phyloP scores from a whole-genome alignment of 2,888 invertebrate genomes.

The Caenorhabditis drosophilae region DNA sequence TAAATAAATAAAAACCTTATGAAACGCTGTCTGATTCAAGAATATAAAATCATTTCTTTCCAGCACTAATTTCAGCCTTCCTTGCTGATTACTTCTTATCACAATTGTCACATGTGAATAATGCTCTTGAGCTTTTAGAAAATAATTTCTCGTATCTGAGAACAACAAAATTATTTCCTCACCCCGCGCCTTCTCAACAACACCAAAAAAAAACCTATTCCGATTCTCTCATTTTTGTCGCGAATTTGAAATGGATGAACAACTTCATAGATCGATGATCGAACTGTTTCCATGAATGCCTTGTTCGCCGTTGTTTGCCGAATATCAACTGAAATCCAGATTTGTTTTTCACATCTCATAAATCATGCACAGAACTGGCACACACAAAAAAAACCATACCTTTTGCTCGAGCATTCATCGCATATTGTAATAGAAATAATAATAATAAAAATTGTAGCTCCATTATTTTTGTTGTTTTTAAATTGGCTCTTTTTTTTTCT shows the following conservation, averaged over 20 bases:
- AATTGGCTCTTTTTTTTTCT: neutral
- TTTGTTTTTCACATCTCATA: neutral
- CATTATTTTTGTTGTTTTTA: neutral
- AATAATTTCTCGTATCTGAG: slow-evolving; percentile 70
- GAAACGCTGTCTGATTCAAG: slow-evolving; percentile 60
- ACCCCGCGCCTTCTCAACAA: neutral
- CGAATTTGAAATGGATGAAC: slow-evolving; percentile 71
- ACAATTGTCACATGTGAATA: slow-evolving; percentile 64
- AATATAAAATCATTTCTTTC: slow-evolving; percentile 63
- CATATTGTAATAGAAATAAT: neutral
- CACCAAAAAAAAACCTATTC: slow-evolving; percentile 58
- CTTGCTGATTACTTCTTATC: slow-evolving; percentile 51
- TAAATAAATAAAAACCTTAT: slow-evolving; percentile 47
- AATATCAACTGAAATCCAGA: slow-evolving; percentile 47
- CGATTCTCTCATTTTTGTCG: slow-evolving; percentile 68
- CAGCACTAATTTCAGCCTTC: slow-evolving; percentile 61
- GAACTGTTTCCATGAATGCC: slow-evolving; percentile 68
- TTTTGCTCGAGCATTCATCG: neutral
- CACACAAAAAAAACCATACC: slow-evolving; percentile 1
- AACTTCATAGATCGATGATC: slow-evolving; percentile 69
- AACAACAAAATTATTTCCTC: neutral
- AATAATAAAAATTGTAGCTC: neutral
- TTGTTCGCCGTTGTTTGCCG: slow-evolving; percentile 67
- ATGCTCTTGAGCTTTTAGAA: slow-evolving; percentile 63
- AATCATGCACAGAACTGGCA: no score